Evolutionary conservation across 2,797 vertebrate genomes (phyloP).

Genomic region (Molossus alvarezi): DNA sequence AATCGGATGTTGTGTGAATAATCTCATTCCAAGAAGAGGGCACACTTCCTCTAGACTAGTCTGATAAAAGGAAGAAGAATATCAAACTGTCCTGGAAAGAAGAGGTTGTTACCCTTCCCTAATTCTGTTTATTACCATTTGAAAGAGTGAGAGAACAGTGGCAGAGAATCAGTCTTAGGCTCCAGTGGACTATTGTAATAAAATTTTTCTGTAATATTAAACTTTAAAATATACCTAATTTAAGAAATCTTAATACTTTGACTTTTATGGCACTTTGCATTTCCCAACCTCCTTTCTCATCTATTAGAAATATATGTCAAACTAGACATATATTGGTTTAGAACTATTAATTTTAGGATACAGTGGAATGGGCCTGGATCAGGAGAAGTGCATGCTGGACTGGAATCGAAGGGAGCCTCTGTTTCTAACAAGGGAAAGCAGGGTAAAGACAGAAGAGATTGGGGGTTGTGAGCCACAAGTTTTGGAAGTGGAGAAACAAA

Average conservation of each 20-base stretch:
- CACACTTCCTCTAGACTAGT: conserved; percentile 46
- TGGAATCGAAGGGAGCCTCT: conserved; percentile 31
- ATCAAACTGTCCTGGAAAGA: conserved; percentile 56
- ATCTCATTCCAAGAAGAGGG: conserved; percentile 38
- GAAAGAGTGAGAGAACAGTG: conserved; percentile 24
- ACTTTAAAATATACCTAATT: conserved; percentile 21
- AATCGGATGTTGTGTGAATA: conserved; percentile 33
- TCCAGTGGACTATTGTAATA: not conserved
- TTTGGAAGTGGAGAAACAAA: conserved; percentile 40
- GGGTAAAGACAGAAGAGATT: not conserved
- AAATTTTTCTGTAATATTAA: conserved; percentile 3
- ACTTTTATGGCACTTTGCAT: conserved; percentile 27
- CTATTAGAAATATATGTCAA: conserved; percentile 43
- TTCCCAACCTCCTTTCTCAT: conserved; percentile 22
- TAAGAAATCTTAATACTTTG: conserved; percentile 66
- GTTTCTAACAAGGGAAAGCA: conserved; percentile 50
- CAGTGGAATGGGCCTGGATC: not conserved
- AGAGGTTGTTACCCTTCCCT: not conserved
- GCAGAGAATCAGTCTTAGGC: conserved; percentile 38
- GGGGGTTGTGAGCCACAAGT: not conserved
- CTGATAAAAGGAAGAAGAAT: conserved; percentile 30
- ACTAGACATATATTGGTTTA: conserved; percentile 9
- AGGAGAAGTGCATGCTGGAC: not conserved
- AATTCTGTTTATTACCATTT: not conserved
- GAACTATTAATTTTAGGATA: not conserved